Percentiles rank a stretch among this genome's conserved stretches.
Evolutionary conservation across 2,888 invertebrate species (phyloP).

Genomic region (Caenorhabditis panamensis): DNA sequence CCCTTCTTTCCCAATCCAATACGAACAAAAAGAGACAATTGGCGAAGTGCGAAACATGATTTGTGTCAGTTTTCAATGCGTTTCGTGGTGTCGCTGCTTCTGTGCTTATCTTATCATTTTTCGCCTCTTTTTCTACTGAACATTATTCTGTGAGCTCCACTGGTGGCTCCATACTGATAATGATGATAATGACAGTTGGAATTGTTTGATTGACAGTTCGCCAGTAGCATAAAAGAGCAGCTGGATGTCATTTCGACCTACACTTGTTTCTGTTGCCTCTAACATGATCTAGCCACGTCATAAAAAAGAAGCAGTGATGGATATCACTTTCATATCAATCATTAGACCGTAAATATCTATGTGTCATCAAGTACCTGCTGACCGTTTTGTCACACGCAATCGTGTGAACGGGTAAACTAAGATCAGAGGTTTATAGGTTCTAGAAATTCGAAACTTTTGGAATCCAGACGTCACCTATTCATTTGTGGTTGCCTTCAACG

Average conservation of each 20-base stretch:
- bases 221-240: neutral
- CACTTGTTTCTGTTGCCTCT: neutral
- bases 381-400: too few species aligned
- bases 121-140: neutral
- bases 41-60: conserved; percentile 8
- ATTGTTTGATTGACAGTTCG: neutral
- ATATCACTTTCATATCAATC: neutral
- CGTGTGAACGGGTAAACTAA: too few species aligned
- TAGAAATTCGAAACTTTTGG: neutral
- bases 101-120: conserved; percentile 3
- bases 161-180: conserved; percentile 9
- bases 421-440: too few species aligned
- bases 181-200: neutral
- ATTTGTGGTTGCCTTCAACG: neutral
- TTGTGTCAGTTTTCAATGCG: conserved; percentile 1
- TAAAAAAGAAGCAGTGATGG: neutral
- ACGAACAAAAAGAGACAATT: conserved; percentile 5
- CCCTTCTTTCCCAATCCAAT: neutral
- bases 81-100: conserved; percentile 16
- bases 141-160: neutral
- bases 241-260: conserved; percentile 3
- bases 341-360: too few species aligned
- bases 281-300: neutral
- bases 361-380: too few species aligned
- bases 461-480: neutral